Evolutionary conservation across 2,888 invertebrate species (phyloP).

Genomic region (Elmis aenea): DNA sequence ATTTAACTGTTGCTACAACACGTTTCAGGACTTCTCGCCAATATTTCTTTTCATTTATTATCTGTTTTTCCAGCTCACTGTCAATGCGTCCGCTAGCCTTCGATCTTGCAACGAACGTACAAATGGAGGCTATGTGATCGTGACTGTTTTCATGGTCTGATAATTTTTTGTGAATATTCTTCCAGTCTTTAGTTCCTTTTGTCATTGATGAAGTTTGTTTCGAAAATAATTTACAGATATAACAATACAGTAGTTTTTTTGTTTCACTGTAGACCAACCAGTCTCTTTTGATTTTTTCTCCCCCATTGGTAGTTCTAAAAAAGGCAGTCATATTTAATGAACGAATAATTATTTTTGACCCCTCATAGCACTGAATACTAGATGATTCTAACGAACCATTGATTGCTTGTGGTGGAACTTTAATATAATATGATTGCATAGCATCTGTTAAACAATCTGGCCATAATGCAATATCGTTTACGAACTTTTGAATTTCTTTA

Average conservation of each 20-base stretch:
- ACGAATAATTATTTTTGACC: too few relatives aligned
- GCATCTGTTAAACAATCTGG: background rate
- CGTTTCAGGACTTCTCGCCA: conserved; percentile 3
- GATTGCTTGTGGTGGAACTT: background rate
- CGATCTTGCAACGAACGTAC: background rate
- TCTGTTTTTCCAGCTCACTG: background rate
- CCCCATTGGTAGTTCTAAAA: too few relatives aligned
- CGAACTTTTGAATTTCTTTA: too few relatives aligned
- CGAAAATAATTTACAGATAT: background rate
- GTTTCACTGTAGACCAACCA: background rate
- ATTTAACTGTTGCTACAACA: conserved; percentile 1
- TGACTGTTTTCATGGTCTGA: background rate
- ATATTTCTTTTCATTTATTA: background rate
- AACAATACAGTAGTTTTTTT: background rate
- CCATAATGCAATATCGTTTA: background rate
- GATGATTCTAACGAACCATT: too few relatives aligned
- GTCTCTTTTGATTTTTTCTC: too few relatives aligned
- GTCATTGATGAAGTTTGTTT: background rate
- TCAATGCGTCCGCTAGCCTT: background rate
- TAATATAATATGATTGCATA: background rate
- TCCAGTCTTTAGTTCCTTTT: background rate
- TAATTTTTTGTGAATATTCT: background rate
- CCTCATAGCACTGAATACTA: too few relatives aligned
- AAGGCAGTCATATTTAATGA: too few relatives aligned
- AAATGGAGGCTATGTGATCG: background rate